Conservation (phyloP, 2,888 invertebrate genomes). For the Philereme transversata region DNA sequence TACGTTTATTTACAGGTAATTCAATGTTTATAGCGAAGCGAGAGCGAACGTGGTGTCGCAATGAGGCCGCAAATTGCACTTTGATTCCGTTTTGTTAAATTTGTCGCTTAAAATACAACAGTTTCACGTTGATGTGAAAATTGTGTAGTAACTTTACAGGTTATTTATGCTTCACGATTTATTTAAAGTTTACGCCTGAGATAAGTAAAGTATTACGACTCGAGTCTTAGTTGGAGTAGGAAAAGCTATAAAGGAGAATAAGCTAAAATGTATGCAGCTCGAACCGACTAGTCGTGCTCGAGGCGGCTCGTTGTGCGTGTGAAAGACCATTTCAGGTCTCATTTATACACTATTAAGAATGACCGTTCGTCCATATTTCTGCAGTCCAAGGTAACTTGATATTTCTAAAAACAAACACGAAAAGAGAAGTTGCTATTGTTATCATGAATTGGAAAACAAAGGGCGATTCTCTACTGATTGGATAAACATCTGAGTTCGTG, state of each 20-base stretch:
- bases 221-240: no score
- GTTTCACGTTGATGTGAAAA: slow-evolving; percentile 18
- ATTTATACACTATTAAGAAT: background rate
- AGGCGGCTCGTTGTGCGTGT: no score
- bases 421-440: slow-evolving; percentile 23
- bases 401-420: slow-evolving; percentile 34
- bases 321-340: no score
- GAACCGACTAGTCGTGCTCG: no score
- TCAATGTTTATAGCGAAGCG: slow-evolving; percentile 29
- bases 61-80: slow-evolving; percentile 63
- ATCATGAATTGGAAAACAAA: slow-evolving; percentile 41
- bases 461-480: slow-evolving; percentile 47
- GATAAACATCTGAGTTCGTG: slow-evolving; percentile 55
- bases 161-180: slow-evolving; percentile 1
- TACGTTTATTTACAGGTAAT: slow-evolving; percentile 25
- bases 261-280: no score
- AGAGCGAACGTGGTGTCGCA: slow-evolving; percentile 47
- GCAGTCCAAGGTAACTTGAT: slow-evolving; percentile 10
- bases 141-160: slow-evolving; percentile 8
- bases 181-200: background rate
- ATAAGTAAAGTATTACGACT: no score
- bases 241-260: no score
- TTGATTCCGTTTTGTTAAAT: slow-evolving; percentile 63
- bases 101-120: slow-evolving; percentile 46
- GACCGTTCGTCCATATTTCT: background rate